Conservation (phyloP, 2,113 vertebrate species). For the Triplophysa tibetana region DNA sequence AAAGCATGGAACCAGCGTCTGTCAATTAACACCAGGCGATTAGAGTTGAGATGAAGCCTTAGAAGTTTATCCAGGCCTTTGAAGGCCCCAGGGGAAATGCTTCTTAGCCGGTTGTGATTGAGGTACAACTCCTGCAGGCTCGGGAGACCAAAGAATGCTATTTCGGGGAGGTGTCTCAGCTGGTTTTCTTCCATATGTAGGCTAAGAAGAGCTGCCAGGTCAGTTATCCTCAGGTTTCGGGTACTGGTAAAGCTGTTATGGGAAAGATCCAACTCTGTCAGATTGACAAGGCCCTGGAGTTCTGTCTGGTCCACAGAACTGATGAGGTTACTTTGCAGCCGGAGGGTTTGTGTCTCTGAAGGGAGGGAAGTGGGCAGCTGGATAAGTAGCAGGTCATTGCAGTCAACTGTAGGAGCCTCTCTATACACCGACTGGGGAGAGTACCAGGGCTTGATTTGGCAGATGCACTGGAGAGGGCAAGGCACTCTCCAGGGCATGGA, state of each 20-base stretch:
- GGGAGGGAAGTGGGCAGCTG: conserved; percentile 90
- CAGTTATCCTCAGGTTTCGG: conserved; percentile 85
- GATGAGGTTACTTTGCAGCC: conserved; percentile 95
- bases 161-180: conserved; percentile 87
- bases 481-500: conserved; percentile 82
- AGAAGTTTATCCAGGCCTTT: conserved; percentile 86
- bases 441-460: conserved; percentile 97
- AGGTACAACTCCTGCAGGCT: conserved; percentile 96
- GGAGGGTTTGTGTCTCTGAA: conserved; percentile 90
- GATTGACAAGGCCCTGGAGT: conserved; percentile 86
- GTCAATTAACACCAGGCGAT: conserved; percentile 88
- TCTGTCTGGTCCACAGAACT: conserved; percentile 82
- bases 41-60: conserved; percentile 95
- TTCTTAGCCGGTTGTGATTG: conserved; percentile 95
- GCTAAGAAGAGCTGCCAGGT: conserved; percentile 88
- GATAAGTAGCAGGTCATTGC: conserved; percentile 91
- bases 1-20: conserved; percentile 95
- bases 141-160: conserved; percentile 87
- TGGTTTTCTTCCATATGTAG: conserved; percentile 97
- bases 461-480: conserved; percentile 93
- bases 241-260: conserved; percentile 95
- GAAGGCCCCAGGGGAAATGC: conserved; percentile 89
- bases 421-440: conserved; percentile 96
- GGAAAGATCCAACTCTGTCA: conserved; percentile 94
- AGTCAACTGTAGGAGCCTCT: conserved; percentile 95